phyloP scores from a whole-genome alignment of 2,797 vertebrate genomes.

The Anabas testudineus region DNA sequence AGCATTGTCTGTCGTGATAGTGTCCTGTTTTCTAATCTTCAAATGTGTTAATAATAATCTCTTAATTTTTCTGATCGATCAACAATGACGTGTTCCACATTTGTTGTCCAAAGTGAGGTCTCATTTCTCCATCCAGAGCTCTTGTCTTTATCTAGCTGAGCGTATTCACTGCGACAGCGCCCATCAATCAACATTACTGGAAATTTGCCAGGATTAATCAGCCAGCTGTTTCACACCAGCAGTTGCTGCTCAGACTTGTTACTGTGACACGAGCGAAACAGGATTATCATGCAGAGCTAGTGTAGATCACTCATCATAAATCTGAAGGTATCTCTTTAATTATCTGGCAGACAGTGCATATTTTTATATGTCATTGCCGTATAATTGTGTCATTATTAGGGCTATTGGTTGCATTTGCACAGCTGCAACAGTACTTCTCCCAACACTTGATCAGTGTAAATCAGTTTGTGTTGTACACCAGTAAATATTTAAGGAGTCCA shows the following conservation, averaged over 20 bases:
- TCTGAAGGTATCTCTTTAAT: not conserved
- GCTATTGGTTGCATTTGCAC: constrained; percentile 1
- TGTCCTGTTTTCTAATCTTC: too few relatives aligned
- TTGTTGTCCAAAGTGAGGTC: not conserved
- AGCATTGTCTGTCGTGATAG: not conserved
- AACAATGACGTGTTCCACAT: not conserved
- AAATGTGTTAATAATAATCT: too few relatives aligned
- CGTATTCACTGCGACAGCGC: not conserved
- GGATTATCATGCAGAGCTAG: not conserved
- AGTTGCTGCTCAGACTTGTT: not conserved
- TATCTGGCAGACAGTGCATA: not conserved
- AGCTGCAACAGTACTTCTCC: constrained; percentile 7
- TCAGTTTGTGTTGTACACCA: not conserved
- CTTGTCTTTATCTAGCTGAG: not conserved
- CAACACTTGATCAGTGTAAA: constrained; percentile 10
- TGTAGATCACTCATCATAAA: not conserved
- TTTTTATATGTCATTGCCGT: not conserved
- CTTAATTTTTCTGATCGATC: not conserved
- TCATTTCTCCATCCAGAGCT: not conserved
- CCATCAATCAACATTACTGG: constrained; percentile 26
- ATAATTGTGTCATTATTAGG: not conserved
- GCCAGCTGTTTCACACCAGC: constrained; percentile 41
- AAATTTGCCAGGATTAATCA: constrained; percentile 22
- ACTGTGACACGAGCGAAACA: not conserved
- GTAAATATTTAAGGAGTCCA: constrained; percentile 12